A percentile compares a stretch with the other conserved stretches of the same genome.
phyloP scores from a whole-genome alignment of 2,113 vertebrate species.

The Alexandromys fortis region DNA sequence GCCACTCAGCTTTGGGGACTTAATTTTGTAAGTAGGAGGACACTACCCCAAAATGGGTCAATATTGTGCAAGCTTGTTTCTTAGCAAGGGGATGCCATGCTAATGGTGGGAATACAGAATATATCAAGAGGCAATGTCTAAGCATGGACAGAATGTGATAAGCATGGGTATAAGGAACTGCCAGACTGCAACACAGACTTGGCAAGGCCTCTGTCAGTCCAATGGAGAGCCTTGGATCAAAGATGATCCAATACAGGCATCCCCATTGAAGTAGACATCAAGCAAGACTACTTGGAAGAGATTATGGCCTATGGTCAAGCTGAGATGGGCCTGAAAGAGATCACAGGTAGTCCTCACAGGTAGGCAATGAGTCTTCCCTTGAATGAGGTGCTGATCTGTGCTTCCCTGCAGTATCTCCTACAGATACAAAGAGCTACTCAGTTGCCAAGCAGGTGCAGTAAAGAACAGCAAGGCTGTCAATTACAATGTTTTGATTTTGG shows the following conservation, averaged over 20 bases:
- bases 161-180: background rate
- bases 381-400: background rate
- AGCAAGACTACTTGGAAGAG: background rate
- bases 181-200: background rate
- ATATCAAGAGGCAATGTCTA: background rate
- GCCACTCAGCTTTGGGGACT: background rate
- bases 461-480: background rate
- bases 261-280: background rate
- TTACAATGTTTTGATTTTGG: background rate
- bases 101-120: background rate
- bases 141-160: background rate
- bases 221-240: background rate
- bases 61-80: background rate
- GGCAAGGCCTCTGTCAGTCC: background rate
- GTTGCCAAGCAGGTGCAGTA: background rate
- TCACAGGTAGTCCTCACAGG: background rate
- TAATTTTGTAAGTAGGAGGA: background rate
- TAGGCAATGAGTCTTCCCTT: background rate
- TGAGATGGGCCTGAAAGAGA: background rate
- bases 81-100: background rate
- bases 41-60: background rate
- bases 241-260: background rate
- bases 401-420: background rate
- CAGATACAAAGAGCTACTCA: background rate
- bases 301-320: background rate